Evolutionary conservation across 2,888 invertebrate species (phyloP), one percentile per base, ranked within the genome.

Genomic region (Trachelus troglodyta): DNA sequence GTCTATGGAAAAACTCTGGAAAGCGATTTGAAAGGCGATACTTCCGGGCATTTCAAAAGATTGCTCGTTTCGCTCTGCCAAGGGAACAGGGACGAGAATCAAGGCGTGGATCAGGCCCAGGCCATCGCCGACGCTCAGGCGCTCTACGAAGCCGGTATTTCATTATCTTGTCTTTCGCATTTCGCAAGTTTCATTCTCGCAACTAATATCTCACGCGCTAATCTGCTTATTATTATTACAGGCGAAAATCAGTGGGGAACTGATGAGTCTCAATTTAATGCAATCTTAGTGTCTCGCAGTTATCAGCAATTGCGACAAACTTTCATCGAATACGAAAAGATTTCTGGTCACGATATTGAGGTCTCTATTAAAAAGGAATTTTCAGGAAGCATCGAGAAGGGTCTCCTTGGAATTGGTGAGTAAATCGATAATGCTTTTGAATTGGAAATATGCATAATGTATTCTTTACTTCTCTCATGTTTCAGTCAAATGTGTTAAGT

Each of bases 11-110:
- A 95, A 91, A 92, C 94, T 79, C 92, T 98, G 82, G 98, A 98
- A 90, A 95, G 95, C 11, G 98, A 98, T 89, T 93, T 98, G 85
- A 96, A 96, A 90, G 97, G 96, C 76, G 99, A 99, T 91, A 98
- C 98, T 11, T 98, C 98, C 15, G 98, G 98, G n/a, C 96, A 97
- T 92, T 99, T 99, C 93, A 97, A 97, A 92, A 94, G 98, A 80
- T 94, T 99, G 75, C 95, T 98, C 86, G 96, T 98, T 34, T 97
- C 98, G 0, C 92, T 98, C 76, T 95, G 95, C 85, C 96, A 96
- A 93, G 97, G 97, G 79, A 97, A 97, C 90, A 95, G 98, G 75
- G 97, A 97, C 90, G 98, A 99, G 92, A 96, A 96, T 92, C 95
- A 96, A 89, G 95, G 96, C 34, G 94, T 97, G 0, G 98, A 98